These are phyloP conservation scores for Gandaritis pyraliata DNA, from an alignment of 2,888 invertebrate species.

Conservation along the genomic window DNA sequence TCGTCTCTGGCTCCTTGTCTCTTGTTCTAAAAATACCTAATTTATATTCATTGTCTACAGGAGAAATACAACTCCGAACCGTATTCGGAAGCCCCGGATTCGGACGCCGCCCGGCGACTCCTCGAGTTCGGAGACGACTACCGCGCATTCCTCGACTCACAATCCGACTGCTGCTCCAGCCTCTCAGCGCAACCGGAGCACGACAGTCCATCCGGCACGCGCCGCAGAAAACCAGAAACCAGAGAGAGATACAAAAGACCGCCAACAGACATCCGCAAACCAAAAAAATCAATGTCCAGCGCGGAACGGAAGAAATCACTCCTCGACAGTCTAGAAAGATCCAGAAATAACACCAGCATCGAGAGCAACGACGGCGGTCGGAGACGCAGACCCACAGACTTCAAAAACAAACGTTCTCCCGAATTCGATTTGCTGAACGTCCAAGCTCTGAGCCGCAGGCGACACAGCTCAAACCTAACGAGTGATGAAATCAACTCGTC, in stretches of 20 bases:
- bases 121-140: conserved; percentile 96
- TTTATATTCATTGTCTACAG: conserved; percentile 70
- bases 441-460: conserved; percentile 71
- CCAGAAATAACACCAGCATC: conserved; percentile 77
- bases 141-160: conserved; percentile 94
- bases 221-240: conserved; percentile 72
- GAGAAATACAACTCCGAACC: conserved; percentile 96
- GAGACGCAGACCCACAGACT: conserved; percentile 71
- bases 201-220: conserved; percentile 70
- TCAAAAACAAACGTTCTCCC: conserved; percentile 72
- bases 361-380: conserved; percentile 76
- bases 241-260: conserved; percentile 71
- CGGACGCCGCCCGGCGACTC: conserved; percentile 92
- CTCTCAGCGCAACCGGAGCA: conserved; percentile 87
- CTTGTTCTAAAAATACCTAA: not conserved
- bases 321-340: conserved; percentile 77
- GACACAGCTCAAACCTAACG: conserved; percentile 78
- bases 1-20: too few relatives aligned
- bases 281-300: conserved; percentile 80
- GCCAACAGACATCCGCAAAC: conserved; percentile 74
- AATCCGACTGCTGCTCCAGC: conserved; percentile 94
- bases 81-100: conserved; percentile 94
- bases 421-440: conserved; percentile 77
- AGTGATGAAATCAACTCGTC: conserved; percentile 81
- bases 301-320: conserved; percentile 79